Percentiles rank a stretch among this genome's conserved stretches.
Conservation (phyloP, 53 echinoderm and acorn worm genomes). For the Temnopleurus reevesii region DNA sequence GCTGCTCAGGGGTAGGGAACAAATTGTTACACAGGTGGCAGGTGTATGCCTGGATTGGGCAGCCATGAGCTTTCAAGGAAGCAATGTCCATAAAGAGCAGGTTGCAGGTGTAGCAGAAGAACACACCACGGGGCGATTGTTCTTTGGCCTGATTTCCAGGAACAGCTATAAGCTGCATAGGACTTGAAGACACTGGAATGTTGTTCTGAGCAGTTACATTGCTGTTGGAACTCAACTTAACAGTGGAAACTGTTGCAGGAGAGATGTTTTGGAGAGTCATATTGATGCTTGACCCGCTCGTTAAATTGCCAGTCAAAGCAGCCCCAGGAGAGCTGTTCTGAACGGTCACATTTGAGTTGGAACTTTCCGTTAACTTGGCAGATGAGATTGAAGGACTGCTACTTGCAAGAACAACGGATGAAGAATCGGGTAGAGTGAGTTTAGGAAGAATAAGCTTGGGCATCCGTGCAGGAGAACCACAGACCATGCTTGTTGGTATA, state of each 20-base stretch:
- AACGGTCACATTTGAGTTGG: neutral
- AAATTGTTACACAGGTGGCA: neutral
- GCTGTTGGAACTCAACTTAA: too few species aligned
- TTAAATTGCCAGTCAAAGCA: neutral
- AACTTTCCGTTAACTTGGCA: neutral
- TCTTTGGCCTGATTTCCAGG: too few species aligned
- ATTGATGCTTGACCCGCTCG: neutral
- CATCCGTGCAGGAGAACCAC: neutral
- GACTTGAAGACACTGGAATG: too few species aligned
- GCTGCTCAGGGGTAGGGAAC: neutral
- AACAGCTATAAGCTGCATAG: too few species aligned
- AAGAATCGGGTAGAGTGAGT: neutral
- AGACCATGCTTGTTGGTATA: neutral
- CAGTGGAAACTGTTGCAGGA: too few species aligned
- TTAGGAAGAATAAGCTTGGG: too few species aligned
- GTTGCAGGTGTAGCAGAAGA: constrained; percentile 17
- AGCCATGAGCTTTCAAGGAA: constrained; percentile 16
- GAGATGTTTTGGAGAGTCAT: neutral
- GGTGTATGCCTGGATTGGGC: neutral
- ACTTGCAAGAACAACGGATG: neutral
- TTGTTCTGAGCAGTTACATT: too few species aligned
- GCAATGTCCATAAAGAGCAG: neutral
- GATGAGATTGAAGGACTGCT: neutral
- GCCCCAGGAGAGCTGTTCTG: neutral
- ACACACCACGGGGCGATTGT: neutral